Base-by-base conservation (phyloP, 1,140 invertebrate genomes). In the Lepidurus arcticus region DNA sequence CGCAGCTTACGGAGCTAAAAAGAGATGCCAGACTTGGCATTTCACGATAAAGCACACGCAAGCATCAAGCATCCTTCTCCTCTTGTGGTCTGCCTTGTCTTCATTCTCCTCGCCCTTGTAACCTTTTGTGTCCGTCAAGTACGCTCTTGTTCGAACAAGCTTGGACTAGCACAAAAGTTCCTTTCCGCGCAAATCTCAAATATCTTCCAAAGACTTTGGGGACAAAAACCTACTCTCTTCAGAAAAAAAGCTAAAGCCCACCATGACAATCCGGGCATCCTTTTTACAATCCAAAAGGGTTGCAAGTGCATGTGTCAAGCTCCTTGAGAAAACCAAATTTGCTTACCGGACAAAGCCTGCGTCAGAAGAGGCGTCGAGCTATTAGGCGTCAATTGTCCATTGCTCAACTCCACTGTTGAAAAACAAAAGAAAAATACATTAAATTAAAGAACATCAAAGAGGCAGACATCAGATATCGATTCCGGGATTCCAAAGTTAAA, bases 11-110 rank as follows among this genome's bases (percentile, higher is more conserved):
- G 21, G 53, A 65, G 53, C 53, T 65, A 65, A 65, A 9, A 16
- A 21, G 21, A 65, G 53, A n/a, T 65, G 53, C 53, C 16, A 65
- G 53, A 65, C 53, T n/a, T 65, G 53, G 53, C 53, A 65, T 65
- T 65, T 65, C 53, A 65, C 53, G 53, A 65, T 65, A 65, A 65
- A 65, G 53, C 53, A 65, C 53, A 65, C 53, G 21, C 53, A 65
- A 9, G 53, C 13, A 65, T 34, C 8, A 47, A 47, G 45, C 45
- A 65, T 13, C 16, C 53, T n/a, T 16, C 16, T 21, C 16, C 6
- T 13, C 53, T n/a, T n/a, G 53, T 21, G 6, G 8, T 21, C 6
- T 65, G 53, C 53, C 21, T 65, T 13, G 16, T 16, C 16, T 65
- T 65, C 53, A 34, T 34, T 65, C 53, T 65, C 13, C 13, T 65